These are phyloP conservation scores for Reticulitermes speratus DNA, from an alignment of 1,140 invertebrate species.

Conservation along the genomic window DNA sequence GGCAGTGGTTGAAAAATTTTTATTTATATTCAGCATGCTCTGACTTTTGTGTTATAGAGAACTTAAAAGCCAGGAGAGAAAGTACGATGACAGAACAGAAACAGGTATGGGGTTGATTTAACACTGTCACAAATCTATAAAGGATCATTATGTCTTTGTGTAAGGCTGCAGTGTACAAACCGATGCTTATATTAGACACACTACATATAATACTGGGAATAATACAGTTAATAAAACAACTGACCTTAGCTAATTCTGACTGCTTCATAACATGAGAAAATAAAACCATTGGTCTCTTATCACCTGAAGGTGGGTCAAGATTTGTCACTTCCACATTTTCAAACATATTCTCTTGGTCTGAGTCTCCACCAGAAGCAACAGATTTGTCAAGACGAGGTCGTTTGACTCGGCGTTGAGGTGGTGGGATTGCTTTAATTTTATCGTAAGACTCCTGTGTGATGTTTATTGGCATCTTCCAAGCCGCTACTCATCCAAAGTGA, in stretches of 20 bases:
- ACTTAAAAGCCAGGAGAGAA: no score
- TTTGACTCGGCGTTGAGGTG: not conserved
- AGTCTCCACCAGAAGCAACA: constrained; percentile 43
- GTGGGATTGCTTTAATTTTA: constrained; percentile 59
- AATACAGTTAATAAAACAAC: not conserved
- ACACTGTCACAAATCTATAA: no score
- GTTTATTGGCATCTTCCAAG: constrained; percentile 89
- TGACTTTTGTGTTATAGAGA: no score
- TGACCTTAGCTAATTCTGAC: constrained; percentile 7
- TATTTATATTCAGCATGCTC: no score
- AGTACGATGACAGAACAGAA: no score
- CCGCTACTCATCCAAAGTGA: constrained; percentile 59
- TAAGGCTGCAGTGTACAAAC: no score
- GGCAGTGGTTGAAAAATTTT: no score
- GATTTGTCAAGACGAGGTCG: constrained; percentile 14
- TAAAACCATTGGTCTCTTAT: constrained; percentile 8
- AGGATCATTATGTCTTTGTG: no score
- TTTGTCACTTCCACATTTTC: constrained; percentile 20
- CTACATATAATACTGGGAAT: no score
- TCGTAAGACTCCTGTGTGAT: constrained; percentile 84
- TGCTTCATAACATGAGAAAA: not conserved
- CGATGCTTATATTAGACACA: no score
- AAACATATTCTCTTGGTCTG: constrained; percentile 44
- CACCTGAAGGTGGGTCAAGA: not conserved
- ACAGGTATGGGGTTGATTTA: no score